phyloP scores from a whole-genome alignment of 2,888 invertebrate genomes.

The Tiliacea aurago region DNA sequence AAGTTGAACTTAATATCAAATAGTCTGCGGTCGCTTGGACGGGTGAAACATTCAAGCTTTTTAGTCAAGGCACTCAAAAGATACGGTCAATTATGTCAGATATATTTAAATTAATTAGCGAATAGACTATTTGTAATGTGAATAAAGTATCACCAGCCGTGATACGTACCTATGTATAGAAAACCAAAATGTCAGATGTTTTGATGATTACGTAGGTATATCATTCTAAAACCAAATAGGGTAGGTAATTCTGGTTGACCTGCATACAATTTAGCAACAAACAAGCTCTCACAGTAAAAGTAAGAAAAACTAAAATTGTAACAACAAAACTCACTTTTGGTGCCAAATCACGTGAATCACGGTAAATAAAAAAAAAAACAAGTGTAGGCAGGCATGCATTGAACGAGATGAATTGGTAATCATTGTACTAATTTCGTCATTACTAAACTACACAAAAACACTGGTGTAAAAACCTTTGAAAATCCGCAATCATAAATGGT shows the following conservation, averaged over 20 bases:
- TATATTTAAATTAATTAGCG: too few species aligned
- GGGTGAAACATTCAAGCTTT: neutral
- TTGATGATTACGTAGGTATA: neutral
- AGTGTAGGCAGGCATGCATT: neutral
- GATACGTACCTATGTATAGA: too few species aligned
- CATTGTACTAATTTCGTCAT: conserved; percentile 2
- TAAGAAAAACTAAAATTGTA: neutral
- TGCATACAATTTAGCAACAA: neutral
- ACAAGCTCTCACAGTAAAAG: neutral
- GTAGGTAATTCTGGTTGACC: neutral
- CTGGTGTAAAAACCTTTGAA: neutral
- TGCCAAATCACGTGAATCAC: conserved; percentile 28
- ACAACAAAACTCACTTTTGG: neutral
- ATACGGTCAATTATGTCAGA: neutral
- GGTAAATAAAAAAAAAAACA: neutral
- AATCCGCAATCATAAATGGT: neutral
- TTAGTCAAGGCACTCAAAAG: neutral
- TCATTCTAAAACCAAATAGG: neutral
- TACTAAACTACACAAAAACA: neutral
- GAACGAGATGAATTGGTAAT: conserved; percentile 11
- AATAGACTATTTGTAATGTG: too few species aligned
- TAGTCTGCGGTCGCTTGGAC: neutral
- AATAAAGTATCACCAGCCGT: too few species aligned
- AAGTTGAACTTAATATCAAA: neutral
- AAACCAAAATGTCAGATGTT: neutral